A percentile compares a stretch with the other conserved stretches of the same genome.
These are phyloP conservation scores for Acinonyx jubatus DNA, from an alignment of 2,113 vertebrate species.

Conservation along the genomic window DNA sequence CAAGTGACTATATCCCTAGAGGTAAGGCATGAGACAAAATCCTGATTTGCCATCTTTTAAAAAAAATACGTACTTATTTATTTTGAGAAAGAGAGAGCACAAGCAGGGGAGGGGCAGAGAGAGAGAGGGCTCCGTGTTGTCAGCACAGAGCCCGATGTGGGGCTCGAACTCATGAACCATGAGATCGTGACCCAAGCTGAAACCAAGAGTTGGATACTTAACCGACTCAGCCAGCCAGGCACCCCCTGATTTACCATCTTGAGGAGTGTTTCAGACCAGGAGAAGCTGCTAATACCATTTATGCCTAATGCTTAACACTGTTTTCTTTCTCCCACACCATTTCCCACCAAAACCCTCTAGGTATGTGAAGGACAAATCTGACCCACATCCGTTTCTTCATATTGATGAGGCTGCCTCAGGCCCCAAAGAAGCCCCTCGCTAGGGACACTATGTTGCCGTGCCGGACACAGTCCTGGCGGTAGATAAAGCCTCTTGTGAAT, in stretches of 20 bases:
- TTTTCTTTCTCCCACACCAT: neutral
- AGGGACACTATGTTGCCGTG: neutral
- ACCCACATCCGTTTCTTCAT: neutral
- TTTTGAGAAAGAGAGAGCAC: too few species aligned
- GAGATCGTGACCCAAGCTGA: too few species aligned
- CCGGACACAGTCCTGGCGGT: neutral
- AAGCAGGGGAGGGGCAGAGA: too few species aligned
- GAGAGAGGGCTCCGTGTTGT: too few species aligned
- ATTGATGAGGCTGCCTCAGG: neutral
- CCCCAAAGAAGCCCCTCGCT: neutral
- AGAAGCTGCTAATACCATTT: neutral
- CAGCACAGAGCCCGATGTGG: too few species aligned
- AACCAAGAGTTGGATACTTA: too few species aligned
- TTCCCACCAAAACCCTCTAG: neutral
- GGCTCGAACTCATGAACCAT: too few species aligned
- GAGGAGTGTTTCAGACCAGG: neutral
- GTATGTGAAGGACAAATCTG: neutral
- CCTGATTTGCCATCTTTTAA: neutral
- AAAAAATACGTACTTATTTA: too few species aligned
- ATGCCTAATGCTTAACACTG: neutral
- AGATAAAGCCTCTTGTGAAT: neutral
- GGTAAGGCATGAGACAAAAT: neutral
- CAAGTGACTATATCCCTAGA: neutral
- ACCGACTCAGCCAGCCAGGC: too few species aligned
- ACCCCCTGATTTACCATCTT: neutral